Conservation (phyloP, 2,113 vertebrate genomes). For the Chrysemys picta region DNA sequence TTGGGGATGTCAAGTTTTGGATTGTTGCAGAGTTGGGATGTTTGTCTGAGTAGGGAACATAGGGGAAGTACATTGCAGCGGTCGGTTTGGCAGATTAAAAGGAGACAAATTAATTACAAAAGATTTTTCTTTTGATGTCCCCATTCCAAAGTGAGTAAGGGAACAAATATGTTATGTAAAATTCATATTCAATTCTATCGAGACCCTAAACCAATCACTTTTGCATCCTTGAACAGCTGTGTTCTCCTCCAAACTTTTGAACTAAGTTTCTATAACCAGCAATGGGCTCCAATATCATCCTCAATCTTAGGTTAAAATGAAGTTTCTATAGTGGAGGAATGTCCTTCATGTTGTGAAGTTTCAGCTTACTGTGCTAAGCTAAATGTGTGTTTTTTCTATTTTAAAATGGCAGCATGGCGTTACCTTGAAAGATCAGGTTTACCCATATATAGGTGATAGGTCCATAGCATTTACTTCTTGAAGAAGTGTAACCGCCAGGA, state of each 20-base stretch:
- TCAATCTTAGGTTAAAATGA: not conserved
- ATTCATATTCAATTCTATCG: not conserved
- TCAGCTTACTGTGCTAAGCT: not conserved
- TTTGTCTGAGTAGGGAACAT: not conserved
- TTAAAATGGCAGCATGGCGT: not conserved
- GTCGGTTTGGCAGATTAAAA: not conserved
- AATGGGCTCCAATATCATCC: not conserved
- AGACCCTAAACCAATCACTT: not conserved
- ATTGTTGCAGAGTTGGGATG: not conserved
- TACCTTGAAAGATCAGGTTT: not conserved
- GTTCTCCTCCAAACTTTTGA: rapidly evolving
- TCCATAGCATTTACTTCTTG: not conserved
- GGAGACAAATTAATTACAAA: not conserved
- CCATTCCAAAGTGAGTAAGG: not conserved
- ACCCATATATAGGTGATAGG: not conserved
- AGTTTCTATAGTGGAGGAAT: too few relatives aligned
- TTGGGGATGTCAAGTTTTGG: not conserved
- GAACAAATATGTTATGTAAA: not conserved
- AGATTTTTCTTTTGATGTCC: not conserved
- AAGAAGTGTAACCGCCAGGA: not conserved
- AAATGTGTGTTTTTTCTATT: not conserved
- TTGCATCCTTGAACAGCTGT: rapidly evolving
- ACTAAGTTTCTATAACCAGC: not conserved
- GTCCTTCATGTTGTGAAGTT: too few relatives aligned
- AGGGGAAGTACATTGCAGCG: not conserved